These are phyloP conservation scores for Ramphastos sulfuratus DNA, from an alignment of 2,113 vertebrate genomes.

Conservation along the genomic window DNA sequence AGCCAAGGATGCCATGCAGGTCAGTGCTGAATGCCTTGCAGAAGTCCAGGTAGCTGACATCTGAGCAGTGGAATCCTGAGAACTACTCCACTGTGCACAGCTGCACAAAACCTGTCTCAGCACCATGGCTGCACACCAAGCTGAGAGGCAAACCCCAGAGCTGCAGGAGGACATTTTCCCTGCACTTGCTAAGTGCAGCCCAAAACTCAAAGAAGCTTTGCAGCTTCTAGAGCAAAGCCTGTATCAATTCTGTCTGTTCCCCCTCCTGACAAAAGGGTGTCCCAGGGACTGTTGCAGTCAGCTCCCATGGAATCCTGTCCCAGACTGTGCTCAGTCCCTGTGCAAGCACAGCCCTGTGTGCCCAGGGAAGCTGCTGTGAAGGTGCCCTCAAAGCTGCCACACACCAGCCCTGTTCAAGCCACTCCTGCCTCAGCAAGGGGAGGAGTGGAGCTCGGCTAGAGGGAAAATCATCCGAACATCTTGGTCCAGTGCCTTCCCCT, in stretches of 20 bases:
- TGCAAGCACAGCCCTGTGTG: background rate
- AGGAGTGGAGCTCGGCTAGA: background rate
- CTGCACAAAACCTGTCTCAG: background rate
- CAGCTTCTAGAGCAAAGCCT: accelerated
- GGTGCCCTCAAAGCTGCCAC: background rate
- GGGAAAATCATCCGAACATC: background rate
- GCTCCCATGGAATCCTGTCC: background rate
- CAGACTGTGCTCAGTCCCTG: accelerated
- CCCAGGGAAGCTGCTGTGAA: background rate
- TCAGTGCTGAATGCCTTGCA: too few relatives aligned
- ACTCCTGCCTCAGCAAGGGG: accelerated
- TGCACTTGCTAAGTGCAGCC: background rate
- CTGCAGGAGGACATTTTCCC: background rate
- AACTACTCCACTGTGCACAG: background rate
- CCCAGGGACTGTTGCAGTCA: background rate
- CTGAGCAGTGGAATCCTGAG: background rate
- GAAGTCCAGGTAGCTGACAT: too few relatives aligned
- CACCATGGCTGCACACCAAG: accelerated
- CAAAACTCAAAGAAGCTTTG: background rate
- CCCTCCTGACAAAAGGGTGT: background rate
- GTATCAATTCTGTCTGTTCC: background rate
- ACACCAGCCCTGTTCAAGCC: background rate
- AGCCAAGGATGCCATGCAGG: too few relatives aligned
- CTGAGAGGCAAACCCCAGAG: background rate
- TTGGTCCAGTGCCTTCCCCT: background rate